Conservation (phyloP, 2,888 invertebrate species). For the Teleiodes luculella region DNA sequence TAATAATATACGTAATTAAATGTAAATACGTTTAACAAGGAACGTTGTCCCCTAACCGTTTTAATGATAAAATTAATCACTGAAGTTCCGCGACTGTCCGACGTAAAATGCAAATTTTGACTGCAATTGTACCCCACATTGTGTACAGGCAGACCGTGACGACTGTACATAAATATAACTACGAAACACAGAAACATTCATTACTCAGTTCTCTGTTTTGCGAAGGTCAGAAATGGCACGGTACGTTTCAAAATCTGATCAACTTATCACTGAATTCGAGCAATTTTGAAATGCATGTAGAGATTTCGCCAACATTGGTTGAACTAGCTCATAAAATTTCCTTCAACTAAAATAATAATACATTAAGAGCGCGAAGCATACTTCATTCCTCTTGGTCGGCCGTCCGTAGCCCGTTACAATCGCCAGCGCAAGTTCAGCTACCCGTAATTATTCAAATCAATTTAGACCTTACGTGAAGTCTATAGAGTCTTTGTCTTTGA, state of each 20-base stretch:
- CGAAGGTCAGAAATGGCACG: slow-evolving; percentile 29
- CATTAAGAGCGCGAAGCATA: slow-evolving; percentile 45
- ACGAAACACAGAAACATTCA: slow-evolving; percentile 47
- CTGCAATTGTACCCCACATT: slow-evolving; percentile 65
- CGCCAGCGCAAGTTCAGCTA: slow-evolving; percentile 20
- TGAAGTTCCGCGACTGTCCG: slow-evolving; percentile 49
- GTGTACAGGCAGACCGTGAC: slow-evolving; percentile 58
- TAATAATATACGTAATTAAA: background rate
- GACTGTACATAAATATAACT: slow-evolving; percentile 34
- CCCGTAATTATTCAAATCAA: slow-evolving; percentile 16
- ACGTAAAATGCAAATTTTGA: slow-evolving; percentile 69
- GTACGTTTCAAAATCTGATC: background rate
- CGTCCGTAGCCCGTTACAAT: slow-evolving; percentile 48
- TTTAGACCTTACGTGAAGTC: slow-evolving; percentile 7
- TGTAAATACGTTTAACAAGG: background rate
- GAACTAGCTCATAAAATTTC: slow-evolving; percentile 25
- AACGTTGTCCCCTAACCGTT: slow-evolving; percentile 36
- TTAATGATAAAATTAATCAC: slow-evolving; percentile 64
- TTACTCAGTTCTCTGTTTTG: slow-evolving; percentile 44
- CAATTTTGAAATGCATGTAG: background rate
- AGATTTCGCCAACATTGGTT: background rate
- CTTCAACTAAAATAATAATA: slow-evolving; percentile 38
- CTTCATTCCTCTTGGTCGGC: slow-evolving; percentile 58
- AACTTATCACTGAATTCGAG: background rate
- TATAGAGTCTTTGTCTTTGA: background rate